Percentiles rank a stretch among this genome's conserved stretches.
These are phyloP conservation scores for Zaprionus bogoriensis DNA, from an alignment of 2,888 invertebrate species.

Conservation along the genomic window DNA sequence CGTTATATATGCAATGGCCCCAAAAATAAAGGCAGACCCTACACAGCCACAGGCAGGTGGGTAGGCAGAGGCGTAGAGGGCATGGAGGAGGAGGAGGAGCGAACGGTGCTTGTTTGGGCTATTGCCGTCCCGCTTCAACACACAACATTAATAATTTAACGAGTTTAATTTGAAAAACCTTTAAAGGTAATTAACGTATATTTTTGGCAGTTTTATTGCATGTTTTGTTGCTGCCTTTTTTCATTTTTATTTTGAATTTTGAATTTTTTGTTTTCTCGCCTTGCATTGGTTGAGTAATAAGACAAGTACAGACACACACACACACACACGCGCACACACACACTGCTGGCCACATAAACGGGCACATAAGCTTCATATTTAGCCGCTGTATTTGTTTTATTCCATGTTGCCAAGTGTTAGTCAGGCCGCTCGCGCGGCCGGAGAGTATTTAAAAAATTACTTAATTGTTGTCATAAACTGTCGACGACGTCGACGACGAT, in stretches of 20 bases:
- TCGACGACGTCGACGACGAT: slow-evolving; percentile 39
- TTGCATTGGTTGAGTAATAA: slow-evolving; percentile 61
- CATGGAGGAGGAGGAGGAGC: background rate
- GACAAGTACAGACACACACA: slow-evolving; percentile 26
- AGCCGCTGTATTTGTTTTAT: slow-evolving; percentile 44
- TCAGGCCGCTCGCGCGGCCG: slow-evolving; percentile 33
- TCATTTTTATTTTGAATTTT: slow-evolving; percentile 13
- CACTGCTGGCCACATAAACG: slow-evolving; percentile 22
- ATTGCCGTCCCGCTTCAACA: slow-evolving; percentile 44
- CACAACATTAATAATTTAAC: slow-evolving; percentile 63
- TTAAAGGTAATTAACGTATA: slow-evolving; percentile 76
- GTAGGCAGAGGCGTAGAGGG: too few relatives aligned
- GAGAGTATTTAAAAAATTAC: slow-evolving; percentile 72
- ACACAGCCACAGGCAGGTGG: background rate
- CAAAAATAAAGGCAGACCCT: slow-evolving; percentile 22
- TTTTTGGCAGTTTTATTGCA: slow-evolving; percentile 74
- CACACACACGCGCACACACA: slow-evolving; percentile 10
- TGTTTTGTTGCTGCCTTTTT: slow-evolving; percentile 37
- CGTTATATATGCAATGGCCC: slow-evolving; percentile 58
- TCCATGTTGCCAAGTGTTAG: slow-evolving; percentile 52
- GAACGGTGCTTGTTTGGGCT: slow-evolving; percentile 40
- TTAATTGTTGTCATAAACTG: slow-evolving; percentile 75
- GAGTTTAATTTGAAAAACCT: slow-evolving; percentile 77
- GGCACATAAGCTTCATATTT: slow-evolving; percentile 48
- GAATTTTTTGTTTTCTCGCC: slow-evolving; percentile 35